These are phyloP conservation scores for Acyrthosiphon pisum DNA, from an alignment of 1,140 invertebrate species.

Conservation along the genomic window DNA sequence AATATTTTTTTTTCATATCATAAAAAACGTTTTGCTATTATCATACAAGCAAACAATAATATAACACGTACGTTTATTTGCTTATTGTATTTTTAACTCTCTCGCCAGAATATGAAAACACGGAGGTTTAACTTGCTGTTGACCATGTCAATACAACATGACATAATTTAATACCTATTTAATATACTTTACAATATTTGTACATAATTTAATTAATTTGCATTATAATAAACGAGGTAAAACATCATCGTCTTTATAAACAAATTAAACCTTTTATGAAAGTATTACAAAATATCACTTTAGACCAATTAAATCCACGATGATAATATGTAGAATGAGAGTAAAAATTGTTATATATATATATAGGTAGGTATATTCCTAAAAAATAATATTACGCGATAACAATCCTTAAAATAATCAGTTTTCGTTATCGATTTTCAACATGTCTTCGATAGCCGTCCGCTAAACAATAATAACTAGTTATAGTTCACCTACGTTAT, in stretches of 20 bases:
- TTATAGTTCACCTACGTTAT: neutral
- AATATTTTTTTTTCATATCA: neutral
- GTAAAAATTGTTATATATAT: neutral
- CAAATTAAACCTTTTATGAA: neutral
- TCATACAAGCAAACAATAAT: neutral
- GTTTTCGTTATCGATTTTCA: neutral
- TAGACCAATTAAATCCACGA: neutral
- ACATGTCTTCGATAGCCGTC: neutral
- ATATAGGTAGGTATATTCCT: neutral
- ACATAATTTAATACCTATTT: neutral
- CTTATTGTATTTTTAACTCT: neutral
- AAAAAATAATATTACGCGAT: neutral
- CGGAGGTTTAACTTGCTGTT: neutral
- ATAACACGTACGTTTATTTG: neutral
- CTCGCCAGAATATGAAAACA: neutral
- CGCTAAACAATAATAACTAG: neutral
- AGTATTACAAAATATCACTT: neutral
- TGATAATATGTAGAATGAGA: neutral
- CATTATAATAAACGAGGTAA: neutral
- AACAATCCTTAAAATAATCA: neutral
- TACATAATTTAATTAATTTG: neutral
- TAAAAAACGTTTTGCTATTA: too few species aligned
- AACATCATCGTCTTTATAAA: neutral
- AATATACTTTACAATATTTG: neutral
- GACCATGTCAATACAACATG: neutral